phyloP scores from a whole-genome alignment of 2,797 vertebrate genomes.

The Poliocrania exsul region DNA sequence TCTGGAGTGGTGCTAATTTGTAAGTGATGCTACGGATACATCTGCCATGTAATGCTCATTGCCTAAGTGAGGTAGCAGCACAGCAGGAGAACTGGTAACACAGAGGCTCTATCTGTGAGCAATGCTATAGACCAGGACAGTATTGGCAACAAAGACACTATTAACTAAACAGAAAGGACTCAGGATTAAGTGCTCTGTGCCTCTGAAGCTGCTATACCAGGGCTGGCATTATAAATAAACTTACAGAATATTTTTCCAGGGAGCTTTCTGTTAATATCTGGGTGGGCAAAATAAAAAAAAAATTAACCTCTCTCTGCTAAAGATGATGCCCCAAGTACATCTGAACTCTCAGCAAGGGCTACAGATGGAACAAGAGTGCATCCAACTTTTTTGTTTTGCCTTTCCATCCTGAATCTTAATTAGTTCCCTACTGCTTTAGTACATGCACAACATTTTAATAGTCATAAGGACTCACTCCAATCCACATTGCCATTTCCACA shows the following conservation, averaged over 20 bases:
- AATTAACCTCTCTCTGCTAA: background rate
- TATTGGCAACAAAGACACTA: constrained; percentile 21
- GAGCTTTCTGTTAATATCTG: constrained; percentile 24
- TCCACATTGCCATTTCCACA: constrained; percentile 50
- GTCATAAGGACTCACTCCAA: constrained; percentile 67
- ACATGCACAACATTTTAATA: constrained; percentile 80
- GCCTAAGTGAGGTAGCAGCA: constrained; percentile 12
- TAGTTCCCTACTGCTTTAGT: constrained; percentile 79
- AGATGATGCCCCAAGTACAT: constrained; percentile 32
- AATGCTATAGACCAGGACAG: background rate
- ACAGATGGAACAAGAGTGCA: constrained; percentile 73
- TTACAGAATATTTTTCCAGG: background rate
- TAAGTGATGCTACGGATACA: constrained; percentile 6
- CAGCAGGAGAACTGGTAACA: background rate
- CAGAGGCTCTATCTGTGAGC: background rate
- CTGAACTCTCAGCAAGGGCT: constrained; percentile 58
- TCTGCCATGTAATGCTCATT: constrained; percentile 1
- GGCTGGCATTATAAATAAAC: constrained; percentile 14
- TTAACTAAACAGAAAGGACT: constrained; percentile 36
- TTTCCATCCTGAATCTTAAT: constrained; percentile 79
- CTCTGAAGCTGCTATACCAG: constrained; percentile 13
- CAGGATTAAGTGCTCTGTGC: constrained; percentile 40
- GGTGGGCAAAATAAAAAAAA: background rate
- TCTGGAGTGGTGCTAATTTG: constrained; percentile 17
- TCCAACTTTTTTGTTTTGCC: constrained; percentile 74